Evolutionary conservation across 2,797 vertebrate species (phyloP).

Genomic region (Esox masquinongy): DNA sequence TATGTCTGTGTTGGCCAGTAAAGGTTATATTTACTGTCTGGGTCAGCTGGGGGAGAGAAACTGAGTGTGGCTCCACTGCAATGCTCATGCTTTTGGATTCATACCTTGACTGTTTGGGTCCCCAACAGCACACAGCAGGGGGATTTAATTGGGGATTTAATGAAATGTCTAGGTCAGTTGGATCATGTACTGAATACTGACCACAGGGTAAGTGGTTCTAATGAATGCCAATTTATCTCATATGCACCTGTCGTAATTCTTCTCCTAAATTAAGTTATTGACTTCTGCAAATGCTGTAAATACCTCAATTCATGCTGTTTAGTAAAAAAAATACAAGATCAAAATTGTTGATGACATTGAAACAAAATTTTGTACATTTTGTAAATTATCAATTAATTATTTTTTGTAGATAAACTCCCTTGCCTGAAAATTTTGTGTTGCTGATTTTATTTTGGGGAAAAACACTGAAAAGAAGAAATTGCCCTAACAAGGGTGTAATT

Average conservation of each 20-base stretch:
- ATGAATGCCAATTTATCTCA: constrained; percentile 42
- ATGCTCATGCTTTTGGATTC: constrained; percentile 37
- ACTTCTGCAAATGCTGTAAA: too few relatives aligned
- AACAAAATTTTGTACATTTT: too few relatives aligned
- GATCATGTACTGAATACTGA: constrained; percentile 46
- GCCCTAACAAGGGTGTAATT: too few relatives aligned
- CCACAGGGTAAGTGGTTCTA: constrained; percentile 36
- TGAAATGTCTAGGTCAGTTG: constrained; percentile 53
- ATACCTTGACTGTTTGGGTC: constrained; percentile 24
- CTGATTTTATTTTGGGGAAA: too few relatives aligned
- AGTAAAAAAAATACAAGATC: too few relatives aligned
- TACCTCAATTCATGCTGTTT: too few relatives aligned
- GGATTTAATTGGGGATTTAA: constrained; percentile 47
- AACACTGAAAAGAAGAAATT: too few relatives aligned
- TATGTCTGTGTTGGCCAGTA: constrained; percentile 30
- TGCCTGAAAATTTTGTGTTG: too few relatives aligned
- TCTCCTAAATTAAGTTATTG: too few relatives aligned
- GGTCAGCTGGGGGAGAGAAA: constrained; percentile 20
- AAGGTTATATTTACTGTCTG: constrained; percentile 53
- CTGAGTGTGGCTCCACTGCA: constrained; percentile 1
- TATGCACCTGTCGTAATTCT: constrained; percentile 24
- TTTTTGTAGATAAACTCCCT: too few relatives aligned
- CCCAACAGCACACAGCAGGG: constrained; percentile 25
- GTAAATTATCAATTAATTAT: too few relatives aligned
- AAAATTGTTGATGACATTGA: too few relatives aligned